Evolutionary conservation across 2,113 vertebrate species (phyloP).

Genomic region (Fukomys damarensis): DNA sequence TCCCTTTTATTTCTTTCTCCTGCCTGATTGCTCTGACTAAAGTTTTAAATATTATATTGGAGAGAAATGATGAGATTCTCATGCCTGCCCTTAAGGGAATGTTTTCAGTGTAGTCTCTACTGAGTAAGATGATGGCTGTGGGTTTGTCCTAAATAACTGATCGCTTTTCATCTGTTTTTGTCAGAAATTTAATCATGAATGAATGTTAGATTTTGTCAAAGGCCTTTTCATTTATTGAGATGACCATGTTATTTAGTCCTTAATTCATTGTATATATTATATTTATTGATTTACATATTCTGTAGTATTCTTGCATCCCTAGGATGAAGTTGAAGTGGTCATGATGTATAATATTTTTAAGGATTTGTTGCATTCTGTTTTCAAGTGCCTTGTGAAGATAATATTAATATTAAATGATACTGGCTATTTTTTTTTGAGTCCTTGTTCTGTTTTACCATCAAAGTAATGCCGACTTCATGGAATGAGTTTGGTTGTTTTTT

Average conservation of each 20-base stretch:
- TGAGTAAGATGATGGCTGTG: neutral
- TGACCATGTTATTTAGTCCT: neutral
- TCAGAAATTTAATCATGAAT: neutral
- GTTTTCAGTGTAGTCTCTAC: neutral
- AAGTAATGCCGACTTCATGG: neutral
- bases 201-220: neutral
- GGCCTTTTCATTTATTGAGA: neutral
- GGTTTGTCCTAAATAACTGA: neutral
- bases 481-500: neutral
- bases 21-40: neutral
- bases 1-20: neutral
- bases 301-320: neutral
- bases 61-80: neutral
- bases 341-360: neutral
- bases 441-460: neutral
- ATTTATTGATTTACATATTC: neutral
- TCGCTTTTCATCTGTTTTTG: neutral
- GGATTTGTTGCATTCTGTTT: neutral
- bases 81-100: neutral
- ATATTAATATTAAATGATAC: neutral
- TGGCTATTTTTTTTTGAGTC: neutral
- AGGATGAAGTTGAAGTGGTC: neutral
- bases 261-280: neutral
- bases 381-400: neutral
- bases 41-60: neutral